Percentiles rank a stretch among this genome's conserved stretches.
Evolutionary conservation across 2,113 vertebrate genomes (phyloP).

Genomic region (Lynx canadensis): DNA sequence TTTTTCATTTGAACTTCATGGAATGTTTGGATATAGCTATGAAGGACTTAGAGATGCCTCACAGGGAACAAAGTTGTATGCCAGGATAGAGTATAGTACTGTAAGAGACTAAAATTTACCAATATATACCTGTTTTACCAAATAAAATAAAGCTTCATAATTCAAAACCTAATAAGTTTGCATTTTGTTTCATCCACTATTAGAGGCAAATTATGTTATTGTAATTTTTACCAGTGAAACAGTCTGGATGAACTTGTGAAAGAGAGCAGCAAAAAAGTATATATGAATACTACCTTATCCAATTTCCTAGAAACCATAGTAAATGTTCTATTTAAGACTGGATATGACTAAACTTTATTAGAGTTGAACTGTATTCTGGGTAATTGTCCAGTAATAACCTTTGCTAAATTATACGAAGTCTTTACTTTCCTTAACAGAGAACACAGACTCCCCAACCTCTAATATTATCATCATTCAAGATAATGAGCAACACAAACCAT

Average conservation of each 20-base stretch:
- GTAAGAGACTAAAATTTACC: not conserved
- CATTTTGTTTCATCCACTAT: not conserved
- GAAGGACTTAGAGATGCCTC: not conserved
- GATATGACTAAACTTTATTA: constrained; percentile 84
- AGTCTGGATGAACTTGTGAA: not conserved
- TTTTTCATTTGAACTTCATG: not conserved
- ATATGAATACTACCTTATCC: constrained; percentile 21
- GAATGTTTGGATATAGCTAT: not conserved
- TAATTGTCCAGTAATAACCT: constrained; percentile 89
- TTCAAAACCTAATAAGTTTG: not conserved
- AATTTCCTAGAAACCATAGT: constrained; percentile 74
- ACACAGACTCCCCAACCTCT: constrained; percentile 81
- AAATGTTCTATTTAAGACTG: constrained; percentile 83
- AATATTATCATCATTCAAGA: constrained; percentile 89
- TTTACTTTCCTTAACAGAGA: constrained; percentile 86
- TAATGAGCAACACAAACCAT: constrained; percentile 89
- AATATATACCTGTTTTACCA: not conserved
- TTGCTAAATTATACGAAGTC: constrained; percentile 85
- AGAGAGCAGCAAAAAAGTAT: constrained; percentile 27
- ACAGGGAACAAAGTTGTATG: not conserved
- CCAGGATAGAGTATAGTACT: not conserved
- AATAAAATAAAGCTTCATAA: constrained; percentile 39
- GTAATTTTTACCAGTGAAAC: not conserved
- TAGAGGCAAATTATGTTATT: not conserved
- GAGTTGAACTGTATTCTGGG: constrained; percentile 87